phyloP scores from a whole-genome alignment of 2,113 vertebrate genomes.

The Sorex fumeus region DNA sequence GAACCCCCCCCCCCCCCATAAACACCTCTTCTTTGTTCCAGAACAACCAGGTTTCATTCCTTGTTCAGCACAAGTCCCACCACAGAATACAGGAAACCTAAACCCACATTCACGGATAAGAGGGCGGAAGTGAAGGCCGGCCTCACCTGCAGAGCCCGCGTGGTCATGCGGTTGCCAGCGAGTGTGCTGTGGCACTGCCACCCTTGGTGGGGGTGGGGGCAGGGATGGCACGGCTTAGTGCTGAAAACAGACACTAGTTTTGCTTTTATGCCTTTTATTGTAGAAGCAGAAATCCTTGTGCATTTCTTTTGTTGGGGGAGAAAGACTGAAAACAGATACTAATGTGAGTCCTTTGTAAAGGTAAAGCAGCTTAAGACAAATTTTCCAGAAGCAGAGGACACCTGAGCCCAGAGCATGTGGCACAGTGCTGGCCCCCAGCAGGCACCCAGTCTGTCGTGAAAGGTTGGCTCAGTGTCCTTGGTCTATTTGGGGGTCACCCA shows the following conservation, averaged over 20 bases:
- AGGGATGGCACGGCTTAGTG: too few species aligned
- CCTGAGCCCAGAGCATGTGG: neutral
- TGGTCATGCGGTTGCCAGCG: neutral
- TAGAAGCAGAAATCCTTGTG: neutral
- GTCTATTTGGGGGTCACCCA: too few species aligned
- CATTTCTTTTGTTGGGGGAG: neutral
- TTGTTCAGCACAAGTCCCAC: neutral
- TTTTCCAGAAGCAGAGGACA: neutral
- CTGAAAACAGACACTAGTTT: neutral
- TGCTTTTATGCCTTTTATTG: neutral
- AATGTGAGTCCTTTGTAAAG: neutral
- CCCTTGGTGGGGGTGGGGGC: too few species aligned
- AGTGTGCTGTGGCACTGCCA: too few species aligned
- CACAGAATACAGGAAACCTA: neutral
- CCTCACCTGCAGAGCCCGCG: neutral
- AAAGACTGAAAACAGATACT: neutral
- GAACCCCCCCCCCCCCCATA: neutral
- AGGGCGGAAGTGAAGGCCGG: neutral
- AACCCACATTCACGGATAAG: neutral
- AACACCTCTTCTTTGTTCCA: neutral
- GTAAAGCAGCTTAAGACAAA: neutral
- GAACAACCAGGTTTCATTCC: neutral
- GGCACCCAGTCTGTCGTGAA: neutral
- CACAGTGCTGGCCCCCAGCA: neutral
- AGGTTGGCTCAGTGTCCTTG: neutral